These are phyloP conservation scores for Liasis olivaceus DNA, from an alignment of 2,797 vertebrate genomes.

Conservation along the genomic window DNA sequence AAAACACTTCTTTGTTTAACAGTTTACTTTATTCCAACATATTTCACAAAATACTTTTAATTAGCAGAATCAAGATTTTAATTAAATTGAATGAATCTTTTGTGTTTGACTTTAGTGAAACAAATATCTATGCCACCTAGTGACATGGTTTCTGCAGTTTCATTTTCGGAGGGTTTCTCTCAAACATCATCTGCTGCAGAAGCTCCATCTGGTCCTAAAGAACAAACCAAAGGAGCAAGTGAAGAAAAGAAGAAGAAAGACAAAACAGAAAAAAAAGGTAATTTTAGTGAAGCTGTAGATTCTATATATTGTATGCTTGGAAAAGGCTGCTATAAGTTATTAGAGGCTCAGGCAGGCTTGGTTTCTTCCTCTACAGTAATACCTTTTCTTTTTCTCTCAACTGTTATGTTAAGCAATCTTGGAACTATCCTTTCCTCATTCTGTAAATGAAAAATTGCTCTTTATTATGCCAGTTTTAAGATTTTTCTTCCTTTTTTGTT, in stretches of 20 bases:
- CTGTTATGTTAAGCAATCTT: neutral
- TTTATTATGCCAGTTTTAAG: neutral
- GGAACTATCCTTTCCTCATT: neutral
- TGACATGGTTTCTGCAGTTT: slow-evolving; percentile 65
- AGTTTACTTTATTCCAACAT: neutral
- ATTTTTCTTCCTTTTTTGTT: neutral
- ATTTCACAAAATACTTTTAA: neutral
- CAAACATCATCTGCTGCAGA: slow-evolving; percentile 55
- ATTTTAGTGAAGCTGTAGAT: slow-evolving; percentile 1
- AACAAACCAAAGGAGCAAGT: slow-evolving; percentile 70
- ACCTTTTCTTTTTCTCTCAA: neutral
- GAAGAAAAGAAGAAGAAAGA: slow-evolving; percentile 86
- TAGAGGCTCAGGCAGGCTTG: neutral
- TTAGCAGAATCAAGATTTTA: neutral
- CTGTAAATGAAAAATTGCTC: neutral
- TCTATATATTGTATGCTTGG: neutral
- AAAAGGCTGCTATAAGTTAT: neutral
- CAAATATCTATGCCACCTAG: slow-evolving; percentile 78
- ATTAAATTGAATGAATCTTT: slow-evolving; percentile 36
- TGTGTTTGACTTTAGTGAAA: slow-evolving; percentile 77
- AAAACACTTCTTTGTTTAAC: neutral
- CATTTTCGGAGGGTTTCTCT: slow-evolving; percentile 54
- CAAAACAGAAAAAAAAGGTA: slow-evolving; percentile 94
- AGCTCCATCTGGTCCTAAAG: slow-evolving; percentile 68
- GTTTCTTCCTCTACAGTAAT: neutral